Percentiles rank a stretch among this genome's conserved stretches.
phyloP scores from a whole-genome alignment of 2,888 invertebrate species.

The Panzeria rudis region DNA sequence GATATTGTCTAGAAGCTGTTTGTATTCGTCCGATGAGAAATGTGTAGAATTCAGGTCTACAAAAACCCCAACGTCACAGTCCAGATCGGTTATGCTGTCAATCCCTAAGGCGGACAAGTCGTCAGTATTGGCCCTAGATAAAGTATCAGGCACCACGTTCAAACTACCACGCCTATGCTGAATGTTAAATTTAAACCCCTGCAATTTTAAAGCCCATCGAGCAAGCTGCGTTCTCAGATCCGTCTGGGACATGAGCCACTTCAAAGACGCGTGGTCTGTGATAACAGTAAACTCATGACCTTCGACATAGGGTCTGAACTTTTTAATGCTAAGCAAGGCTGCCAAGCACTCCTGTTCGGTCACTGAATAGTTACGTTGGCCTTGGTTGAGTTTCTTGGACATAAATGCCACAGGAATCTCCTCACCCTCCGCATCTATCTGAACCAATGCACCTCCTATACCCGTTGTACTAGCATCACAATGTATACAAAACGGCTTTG shows the following conservation, averaged over 20 bases:
- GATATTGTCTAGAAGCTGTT: too few species aligned
- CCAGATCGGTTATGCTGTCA: conserved; percentile 55
- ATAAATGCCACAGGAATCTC: too few species aligned
- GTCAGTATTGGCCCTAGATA: not conserved
- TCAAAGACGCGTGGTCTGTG: too few species aligned
- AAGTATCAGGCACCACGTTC: not conserved
- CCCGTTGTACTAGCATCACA: not conserved
- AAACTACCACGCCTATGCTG: not conserved
- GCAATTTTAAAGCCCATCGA: too few species aligned
- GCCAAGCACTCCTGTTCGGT: too few species aligned
- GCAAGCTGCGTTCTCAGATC: not conserved
- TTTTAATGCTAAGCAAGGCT: not conserved
- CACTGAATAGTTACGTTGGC: too few species aligned
- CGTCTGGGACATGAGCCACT: not conserved
- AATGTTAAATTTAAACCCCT: not conserved
- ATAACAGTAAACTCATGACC: not conserved
- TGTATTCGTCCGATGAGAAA: too few species aligned
- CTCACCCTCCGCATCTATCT: not conserved
- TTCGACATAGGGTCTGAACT: too few species aligned
- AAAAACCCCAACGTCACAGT: conserved; percentile 45
- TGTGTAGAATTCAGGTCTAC: conserved; percentile 19
- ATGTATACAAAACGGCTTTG: not conserved
- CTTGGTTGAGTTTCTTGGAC: too few species aligned
- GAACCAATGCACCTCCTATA: too few species aligned
- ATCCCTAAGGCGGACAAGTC: conserved; percentile 40